phyloP scores from a whole-genome alignment of 2,888 invertebrate genomes.

The Macaria liturata region DNA sequence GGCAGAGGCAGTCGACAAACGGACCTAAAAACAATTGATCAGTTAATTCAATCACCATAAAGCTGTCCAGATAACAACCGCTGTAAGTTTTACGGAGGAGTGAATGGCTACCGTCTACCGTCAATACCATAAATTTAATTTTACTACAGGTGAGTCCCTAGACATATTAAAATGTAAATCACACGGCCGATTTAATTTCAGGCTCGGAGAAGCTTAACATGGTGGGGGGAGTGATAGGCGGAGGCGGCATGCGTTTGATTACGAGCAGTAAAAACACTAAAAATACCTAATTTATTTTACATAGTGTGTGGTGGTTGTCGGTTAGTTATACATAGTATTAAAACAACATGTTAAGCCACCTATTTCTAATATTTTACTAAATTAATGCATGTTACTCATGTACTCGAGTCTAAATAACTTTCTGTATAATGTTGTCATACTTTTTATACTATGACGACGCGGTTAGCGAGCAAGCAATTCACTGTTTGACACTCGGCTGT shows the following conservation, averaged over 20 bases:
- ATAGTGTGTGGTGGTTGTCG: background rate
- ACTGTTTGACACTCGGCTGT: too few species aligned
- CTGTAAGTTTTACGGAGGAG: conserved; percentile 44
- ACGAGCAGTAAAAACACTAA: background rate
- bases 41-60: conserved; percentile 61
- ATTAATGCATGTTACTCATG: too few species aligned
- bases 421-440: too few species aligned
- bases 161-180: conserved; percentile 81
- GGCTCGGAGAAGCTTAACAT: conserved; percentile 70
- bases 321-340: too few species aligned
- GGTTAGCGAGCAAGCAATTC: too few species aligned
- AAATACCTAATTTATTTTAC: background rate
- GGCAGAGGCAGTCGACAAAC: too few species aligned
- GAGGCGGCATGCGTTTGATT: conserved; percentile 32
- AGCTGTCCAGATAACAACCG: conserved; percentile 36
- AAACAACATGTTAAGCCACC: too few species aligned
- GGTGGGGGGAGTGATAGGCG: conserved; percentile 35
- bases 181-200: conserved; percentile 80
- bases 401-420: too few species aligned
- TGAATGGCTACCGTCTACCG: conserved; percentile 58
- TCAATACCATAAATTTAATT: conserved; percentile 76
- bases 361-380: too few species aligned
- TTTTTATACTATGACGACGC: too few species aligned
- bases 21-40: conserved; percentile 31
- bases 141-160: conserved; percentile 76